Evolutionary conservation across 1,140 invertebrate genomes (phyloP), one percentile per base, ranked within the genome.

Genomic region (Wasmannia auropunctata): DNA sequence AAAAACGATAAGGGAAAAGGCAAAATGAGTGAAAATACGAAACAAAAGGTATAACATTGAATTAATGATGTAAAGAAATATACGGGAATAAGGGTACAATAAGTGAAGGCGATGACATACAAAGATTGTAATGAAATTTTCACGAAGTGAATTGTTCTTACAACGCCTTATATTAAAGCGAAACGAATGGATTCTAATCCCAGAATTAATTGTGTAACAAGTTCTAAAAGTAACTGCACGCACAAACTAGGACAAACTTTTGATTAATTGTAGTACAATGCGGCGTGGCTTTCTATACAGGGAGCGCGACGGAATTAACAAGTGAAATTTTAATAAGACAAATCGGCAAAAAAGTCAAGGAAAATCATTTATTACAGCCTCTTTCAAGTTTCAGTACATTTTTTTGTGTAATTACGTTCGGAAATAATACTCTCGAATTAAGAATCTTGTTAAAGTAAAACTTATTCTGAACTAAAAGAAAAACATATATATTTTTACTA

Each of bases 211-310:
- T 70, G 19, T 43, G 11, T 72, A 81, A 70, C 63, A 56, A 83
- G 51, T 83, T 74, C 7, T 58, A 72, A 83, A 46, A 72, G 37
- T 58, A 65, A 83, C 51, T 83, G 37, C 51, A 58, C 25, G 11
- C 51, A 7, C 54, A 83, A n/a, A 83, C 67, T 83, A 58, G 79
- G 51, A 83, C 79, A 46, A 83, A 83, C 79, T 83, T 83, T 74
- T 74, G 79, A 74, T 83, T 46, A 74, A 83, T 83, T 74, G 79
- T 37, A 19, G 25, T 25, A 72, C 67, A 70, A 83, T 83, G 67
- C 25, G 25, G 28, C 56, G 46, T 34, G 8, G 25, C 67, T 83
- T 60, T 60, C 37, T 31, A 58, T 49, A n/a, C n/a, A 25, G 34
- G 3, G 28, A 16, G 14, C 31, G 54, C 37, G 19, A 7, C 19